Evolutionary conservation across 2,888 invertebrate species (phyloP).

Genomic region (Gortyna flavago): DNA sequence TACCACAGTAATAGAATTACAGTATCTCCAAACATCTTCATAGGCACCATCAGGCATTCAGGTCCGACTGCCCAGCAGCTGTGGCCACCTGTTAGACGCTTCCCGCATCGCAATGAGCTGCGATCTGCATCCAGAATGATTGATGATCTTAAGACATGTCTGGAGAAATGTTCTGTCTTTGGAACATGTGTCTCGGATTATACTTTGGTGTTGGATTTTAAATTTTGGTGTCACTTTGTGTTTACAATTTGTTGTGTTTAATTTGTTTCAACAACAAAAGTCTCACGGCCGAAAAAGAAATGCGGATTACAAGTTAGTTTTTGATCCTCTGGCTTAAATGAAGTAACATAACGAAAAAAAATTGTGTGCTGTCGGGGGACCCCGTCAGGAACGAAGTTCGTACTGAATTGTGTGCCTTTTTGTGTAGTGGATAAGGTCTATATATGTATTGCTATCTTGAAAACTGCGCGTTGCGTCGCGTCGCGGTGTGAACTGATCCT

Average conservation of each 20-base stretch:
- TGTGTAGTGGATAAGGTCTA: too few relatives aligned
- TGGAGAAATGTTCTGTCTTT: slow-evolving; percentile 36
- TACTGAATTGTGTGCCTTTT: too few relatives aligned
- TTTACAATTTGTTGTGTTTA: not conserved
- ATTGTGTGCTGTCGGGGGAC: too few relatives aligned
- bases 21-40: slow-evolving; percentile 36
- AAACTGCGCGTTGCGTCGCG: too few relatives aligned
- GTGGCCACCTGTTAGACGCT: slow-evolving; percentile 63
- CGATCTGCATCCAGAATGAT: slow-evolving; percentile 58
- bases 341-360: too few relatives aligned
- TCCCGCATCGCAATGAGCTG: slow-evolving; percentile 64
- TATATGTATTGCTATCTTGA: too few relatives aligned
- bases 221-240: not conserved
- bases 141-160: slow-evolving; percentile 59
- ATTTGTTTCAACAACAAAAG: not conserved
- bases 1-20: slow-evolving; percentile 49
- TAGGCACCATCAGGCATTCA: slow-evolving; percentile 53
- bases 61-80: slow-evolving; percentile 56
- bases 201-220: not conserved
- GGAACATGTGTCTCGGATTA: slow-evolving; percentile 33
- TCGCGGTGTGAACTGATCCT: too few relatives aligned
- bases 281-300: not conserved
- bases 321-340: not conserved
- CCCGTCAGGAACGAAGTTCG: too few relatives aligned
- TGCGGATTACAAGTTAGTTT: not conserved